Conservation (phyloP, 2,797 vertebrate genomes). For the Jordanella pulchra region DNA sequence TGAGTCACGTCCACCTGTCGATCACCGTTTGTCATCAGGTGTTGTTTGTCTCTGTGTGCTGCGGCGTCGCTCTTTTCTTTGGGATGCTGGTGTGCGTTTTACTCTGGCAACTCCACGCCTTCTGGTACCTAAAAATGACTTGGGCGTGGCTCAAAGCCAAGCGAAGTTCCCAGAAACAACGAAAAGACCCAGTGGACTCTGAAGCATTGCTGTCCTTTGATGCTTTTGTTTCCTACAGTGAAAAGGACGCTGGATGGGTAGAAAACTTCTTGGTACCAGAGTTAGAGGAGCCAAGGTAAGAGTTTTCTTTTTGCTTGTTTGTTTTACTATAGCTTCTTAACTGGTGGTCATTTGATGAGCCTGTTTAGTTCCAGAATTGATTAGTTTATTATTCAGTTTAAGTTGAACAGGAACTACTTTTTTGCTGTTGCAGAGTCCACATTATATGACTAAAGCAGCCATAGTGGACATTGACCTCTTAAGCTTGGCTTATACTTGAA, state of each 20-base stretch:
- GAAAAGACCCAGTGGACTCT: rapidly evolving
- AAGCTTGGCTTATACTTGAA: too few relatives aligned
- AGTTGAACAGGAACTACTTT: too few relatives aligned
- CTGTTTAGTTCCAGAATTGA: too few relatives aligned
- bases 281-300: slow-evolving; percentile 56
- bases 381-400: too few relatives aligned
- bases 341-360: too few relatives aligned
- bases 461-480: too few relatives aligned
- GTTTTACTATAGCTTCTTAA: too few relatives aligned
- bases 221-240: slow-evolving; percentile 79
- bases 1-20: slow-evolving; percentile 54
- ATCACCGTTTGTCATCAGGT: slow-evolving; percentile 34
- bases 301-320: too few relatives aligned
- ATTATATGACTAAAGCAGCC: too few relatives aligned
- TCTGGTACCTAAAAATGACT: slow-evolving; percentile 68
- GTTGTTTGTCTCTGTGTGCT: slow-evolving; percentile 48
- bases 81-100: slow-evolving; percentile 3
- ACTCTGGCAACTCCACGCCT: slow-evolving; percentile 51
- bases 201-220: slow-evolving; percentile 49
- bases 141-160: slow-evolving; percentile 68
- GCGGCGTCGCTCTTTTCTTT: slow-evolving; percentile 22
- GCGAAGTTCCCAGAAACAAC: slow-evolving; percentile 7
- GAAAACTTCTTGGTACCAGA: slow-evolving; percentile 82
- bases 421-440: too few relatives aligned
- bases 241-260: slow-evolving; percentile 85